Evolutionary conservation across 2,888 invertebrate species (phyloP).

Genomic region (Nomada flava): DNA sequence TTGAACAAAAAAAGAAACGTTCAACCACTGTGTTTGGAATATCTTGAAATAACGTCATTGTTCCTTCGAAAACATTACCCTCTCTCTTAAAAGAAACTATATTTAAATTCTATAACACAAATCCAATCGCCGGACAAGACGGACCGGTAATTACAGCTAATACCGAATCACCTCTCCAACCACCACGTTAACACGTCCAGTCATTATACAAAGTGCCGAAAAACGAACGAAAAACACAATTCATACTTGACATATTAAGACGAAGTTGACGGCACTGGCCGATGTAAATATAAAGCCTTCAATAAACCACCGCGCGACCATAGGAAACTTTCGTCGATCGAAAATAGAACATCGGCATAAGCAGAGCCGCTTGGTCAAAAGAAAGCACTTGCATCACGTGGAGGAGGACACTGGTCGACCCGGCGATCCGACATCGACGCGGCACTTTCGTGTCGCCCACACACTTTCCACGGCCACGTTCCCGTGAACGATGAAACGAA

Average conservation of each 20-base stretch:
- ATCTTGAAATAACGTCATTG: background rate
- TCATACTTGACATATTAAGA: background rate
- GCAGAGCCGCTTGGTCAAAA: slow-evolving; percentile 6
- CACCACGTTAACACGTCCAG: background rate
- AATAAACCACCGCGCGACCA: slow-evolving; percentile 20
- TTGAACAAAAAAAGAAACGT: no score
- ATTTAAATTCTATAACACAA: no score
- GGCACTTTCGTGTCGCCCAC: no score
- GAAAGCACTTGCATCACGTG: slow-evolving; percentile 33
- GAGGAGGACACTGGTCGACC: slow-evolving; percentile 6
- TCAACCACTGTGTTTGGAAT: background rate
- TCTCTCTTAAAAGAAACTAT: no score
- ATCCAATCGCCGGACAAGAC: no score
- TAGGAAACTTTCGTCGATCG: slow-evolving; percentile 29
- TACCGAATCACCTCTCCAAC: no score
- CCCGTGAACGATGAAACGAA: background rate
- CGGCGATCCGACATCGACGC: background rate
- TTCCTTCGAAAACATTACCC: background rate
- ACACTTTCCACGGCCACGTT: background rate
- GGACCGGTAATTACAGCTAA: no score
- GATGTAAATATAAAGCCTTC: slow-evolving; percentile 1
- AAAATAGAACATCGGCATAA: slow-evolving; percentile 37
- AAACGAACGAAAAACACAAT: background rate
- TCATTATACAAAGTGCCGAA: background rate
- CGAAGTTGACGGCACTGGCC: background rate